phyloP scores from a whole-genome alignment of 1,140 invertebrate genomes.

The Papilio dardanus region DNA sequence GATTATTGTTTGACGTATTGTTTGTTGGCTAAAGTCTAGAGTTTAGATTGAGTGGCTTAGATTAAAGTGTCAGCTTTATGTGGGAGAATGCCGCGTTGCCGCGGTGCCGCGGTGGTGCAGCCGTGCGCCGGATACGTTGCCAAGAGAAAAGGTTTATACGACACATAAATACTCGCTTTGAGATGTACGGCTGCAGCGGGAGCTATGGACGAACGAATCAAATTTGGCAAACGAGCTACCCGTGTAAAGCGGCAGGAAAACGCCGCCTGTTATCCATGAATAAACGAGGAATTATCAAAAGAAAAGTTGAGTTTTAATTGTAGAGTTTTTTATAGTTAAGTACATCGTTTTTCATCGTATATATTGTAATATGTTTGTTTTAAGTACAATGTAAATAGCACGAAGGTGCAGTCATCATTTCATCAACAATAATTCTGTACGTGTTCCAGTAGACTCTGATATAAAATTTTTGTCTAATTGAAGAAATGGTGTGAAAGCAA shows the following conservation, averaged over 20 bases:
- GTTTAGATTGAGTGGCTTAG: slow-evolving; percentile 25
- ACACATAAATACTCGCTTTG: slow-evolving; percentile 15
- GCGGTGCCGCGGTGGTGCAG: not conserved
- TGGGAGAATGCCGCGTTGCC: too few relatives aligned
- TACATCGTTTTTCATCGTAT: too few relatives aligned
- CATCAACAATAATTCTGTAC: too few relatives aligned
- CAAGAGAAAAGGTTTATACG: slow-evolving; percentile 14
- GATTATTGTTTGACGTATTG: slow-evolving; percentile 22
- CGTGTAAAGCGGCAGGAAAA: not conserved
- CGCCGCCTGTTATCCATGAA: not conserved
- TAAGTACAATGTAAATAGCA: too few relatives aligned
- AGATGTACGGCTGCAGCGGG: not conserved
- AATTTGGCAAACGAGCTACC: not conserved
- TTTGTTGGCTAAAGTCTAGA: slow-evolving; percentile 12
- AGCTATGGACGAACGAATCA: not conserved
- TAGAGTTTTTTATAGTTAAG: too few relatives aligned
- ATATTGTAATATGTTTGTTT: too few relatives aligned
- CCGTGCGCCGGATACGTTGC: not conserved
- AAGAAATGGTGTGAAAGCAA: not conserved
- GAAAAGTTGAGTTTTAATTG: too few relatives aligned
- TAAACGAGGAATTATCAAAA: not conserved
- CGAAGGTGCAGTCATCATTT: too few relatives aligned
- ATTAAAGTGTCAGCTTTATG: slow-evolving; percentile 22
- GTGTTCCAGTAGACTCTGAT: too few relatives aligned
- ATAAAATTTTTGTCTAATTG: too few relatives aligned